Percentiles rank a stretch among this genome's conserved stretches.
These are phyloP conservation scores for Cynodonichthys magdalenae DNA, from an alignment of 2,797 vertebrate genomes.

Conservation along the genomic window DNA sequence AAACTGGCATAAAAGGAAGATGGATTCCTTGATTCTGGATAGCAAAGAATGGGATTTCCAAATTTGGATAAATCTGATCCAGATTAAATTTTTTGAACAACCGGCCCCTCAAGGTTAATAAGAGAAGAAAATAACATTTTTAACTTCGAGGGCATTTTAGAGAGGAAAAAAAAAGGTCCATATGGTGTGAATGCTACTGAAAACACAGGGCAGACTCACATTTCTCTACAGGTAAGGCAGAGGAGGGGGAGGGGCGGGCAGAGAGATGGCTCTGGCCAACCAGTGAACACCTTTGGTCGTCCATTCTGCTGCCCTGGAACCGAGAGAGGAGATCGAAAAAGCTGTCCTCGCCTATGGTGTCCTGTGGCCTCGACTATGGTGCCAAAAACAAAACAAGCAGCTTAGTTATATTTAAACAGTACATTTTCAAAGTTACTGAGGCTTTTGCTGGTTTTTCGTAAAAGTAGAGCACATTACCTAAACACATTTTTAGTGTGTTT, in stretches of 20 bases:
- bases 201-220: conserved; percentile 80
- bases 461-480: too few species aligned
- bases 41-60: too few species aligned
- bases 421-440: too few species aligned
- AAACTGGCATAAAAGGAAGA: too few species aligned
- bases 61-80: too few species aligned
- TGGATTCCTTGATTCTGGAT: too few species aligned
- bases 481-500: too few species aligned
- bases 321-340: conserved; percentile 96
- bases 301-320: conserved; percentile 96
- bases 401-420: background rate
- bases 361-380: conserved; percentile 74
- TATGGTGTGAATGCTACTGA: conserved; percentile 55
- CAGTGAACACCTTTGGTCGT: conserved; percentile 92
- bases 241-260: conserved; percentile 65
- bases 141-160: background rate
- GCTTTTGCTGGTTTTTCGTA: too few species aligned
- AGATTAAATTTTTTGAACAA: too few species aligned
- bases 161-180: background rate
- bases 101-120: too few species aligned
- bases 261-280: conserved; percentile 77
- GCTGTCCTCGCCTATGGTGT: conserved; percentile 89
- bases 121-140: background rate
- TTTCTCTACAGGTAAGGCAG: conserved; percentile 84
- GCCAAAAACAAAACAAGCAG: background rate